Evolutionary conservation across 2,888 invertebrate genomes (phyloP).

Genomic region (Melieria omissa): DNA sequence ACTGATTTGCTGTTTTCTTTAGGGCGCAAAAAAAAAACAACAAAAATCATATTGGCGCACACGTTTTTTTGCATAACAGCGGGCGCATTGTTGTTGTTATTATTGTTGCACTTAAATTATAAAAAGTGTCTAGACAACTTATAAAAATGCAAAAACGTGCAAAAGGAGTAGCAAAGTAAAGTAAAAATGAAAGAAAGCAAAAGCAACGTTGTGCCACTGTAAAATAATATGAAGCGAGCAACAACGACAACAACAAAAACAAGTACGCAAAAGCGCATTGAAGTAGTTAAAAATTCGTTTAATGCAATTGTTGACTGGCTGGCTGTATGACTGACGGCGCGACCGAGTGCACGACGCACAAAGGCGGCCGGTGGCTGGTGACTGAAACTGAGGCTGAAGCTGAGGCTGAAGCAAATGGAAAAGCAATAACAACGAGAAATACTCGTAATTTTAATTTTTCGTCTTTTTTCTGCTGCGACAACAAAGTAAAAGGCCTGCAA

Average conservation of each 20-base stretch:
- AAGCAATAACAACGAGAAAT: too few relatives aligned
- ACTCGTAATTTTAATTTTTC: background rate
- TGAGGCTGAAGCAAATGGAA: background rate
- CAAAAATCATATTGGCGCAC: too few relatives aligned
- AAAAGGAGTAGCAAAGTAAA: background rate
- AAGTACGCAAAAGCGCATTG: background rate
- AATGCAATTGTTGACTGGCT: constrained; percentile 6
- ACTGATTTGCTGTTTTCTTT: too few relatives aligned
- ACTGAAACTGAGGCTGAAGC: background rate
- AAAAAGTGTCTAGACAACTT: constrained; percentile 39
- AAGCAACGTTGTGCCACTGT: background rate
- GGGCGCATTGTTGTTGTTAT: too few relatives aligned
- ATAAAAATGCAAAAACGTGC: constrained; percentile 4
- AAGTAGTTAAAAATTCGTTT: constrained; percentile 14
- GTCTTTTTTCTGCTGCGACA: background rate
- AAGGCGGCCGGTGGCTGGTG: background rate
- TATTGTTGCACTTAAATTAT: constrained; percentile 26
- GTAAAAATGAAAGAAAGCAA: background rate
- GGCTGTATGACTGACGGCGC: background rate
- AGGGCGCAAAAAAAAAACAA: too few relatives aligned
- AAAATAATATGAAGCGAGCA: constrained; percentile 14
- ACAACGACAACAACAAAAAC: background rate
- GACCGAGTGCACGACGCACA: background rate
- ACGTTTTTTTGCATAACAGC: too few relatives aligned
- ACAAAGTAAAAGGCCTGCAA: background rate